phyloP scores from a whole-genome alignment of 2,113 vertebrate genomes.

The Mobula hypostoma region DNA sequence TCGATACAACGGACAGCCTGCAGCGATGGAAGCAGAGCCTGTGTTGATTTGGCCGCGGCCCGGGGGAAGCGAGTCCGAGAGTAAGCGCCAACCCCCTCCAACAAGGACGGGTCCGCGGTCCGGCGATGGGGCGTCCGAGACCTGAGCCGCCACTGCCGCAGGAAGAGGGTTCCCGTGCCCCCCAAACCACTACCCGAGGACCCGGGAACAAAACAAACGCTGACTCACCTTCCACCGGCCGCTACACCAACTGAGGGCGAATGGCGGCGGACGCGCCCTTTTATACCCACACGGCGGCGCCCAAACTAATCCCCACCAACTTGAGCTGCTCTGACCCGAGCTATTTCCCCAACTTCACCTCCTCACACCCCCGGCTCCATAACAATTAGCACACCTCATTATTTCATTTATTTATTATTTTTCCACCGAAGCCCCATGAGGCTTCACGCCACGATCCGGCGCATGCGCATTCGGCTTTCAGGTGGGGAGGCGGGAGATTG shows the following conservation, averaged over 20 bases:
- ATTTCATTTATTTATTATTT: background rate
- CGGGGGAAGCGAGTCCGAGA: background rate
- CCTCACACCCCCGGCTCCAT: background rate
- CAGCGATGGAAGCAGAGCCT: slow-evolving; percentile 22
- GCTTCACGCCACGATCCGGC: background rate
- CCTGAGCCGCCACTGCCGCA: no score
- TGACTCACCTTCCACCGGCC: background rate
- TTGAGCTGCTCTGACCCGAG: no score
- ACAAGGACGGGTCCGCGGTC: background rate
- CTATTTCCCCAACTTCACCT: background rate
- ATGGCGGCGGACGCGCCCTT: background rate
- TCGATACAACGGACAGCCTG: background rate
- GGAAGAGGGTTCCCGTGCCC: no score
- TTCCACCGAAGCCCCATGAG: no score
- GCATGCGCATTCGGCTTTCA: background rate
- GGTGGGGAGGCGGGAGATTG: no score
- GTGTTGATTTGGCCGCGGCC: background rate
- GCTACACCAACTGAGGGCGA: background rate
- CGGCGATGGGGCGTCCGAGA: no score
- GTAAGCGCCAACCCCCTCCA: background rate
- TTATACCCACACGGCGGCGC: background rate
- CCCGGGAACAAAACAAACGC: no score
- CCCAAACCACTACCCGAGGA: no score
- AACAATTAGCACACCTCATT: background rate
- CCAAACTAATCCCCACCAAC: background rate